Evolutionary conservation across 64 coral and sea anemone genomes (phyloP), one percentile per base, ranked within the genome.

Genomic region (Montipora cactus): DNA sequence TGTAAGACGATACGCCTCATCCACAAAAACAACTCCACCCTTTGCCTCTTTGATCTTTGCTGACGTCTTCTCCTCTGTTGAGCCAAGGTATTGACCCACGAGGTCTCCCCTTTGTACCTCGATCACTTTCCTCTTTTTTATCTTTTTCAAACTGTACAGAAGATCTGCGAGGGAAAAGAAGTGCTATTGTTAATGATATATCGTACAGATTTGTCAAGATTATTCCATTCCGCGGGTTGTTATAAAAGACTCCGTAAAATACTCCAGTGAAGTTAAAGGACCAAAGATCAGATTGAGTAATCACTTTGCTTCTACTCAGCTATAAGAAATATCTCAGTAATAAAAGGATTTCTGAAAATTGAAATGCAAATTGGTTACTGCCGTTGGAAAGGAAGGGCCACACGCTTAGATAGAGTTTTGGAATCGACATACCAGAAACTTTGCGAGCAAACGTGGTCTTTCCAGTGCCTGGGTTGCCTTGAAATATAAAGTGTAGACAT

Each of bases 361-460:
- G 37, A 37, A 37, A 37, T 37, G 37, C 37, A 37, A 37, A 37
- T 37, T 37, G 37, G 1, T 37, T 37, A 37, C 37, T 37, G 37
- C 37, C 37, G 37, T 37, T 28, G 37, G 37, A 37, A 37, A 37
- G 37, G 37, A 37, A 37, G 37, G 37, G 37, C 37, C 37, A 37
- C 37, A 37, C 37, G 37, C 37, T 37, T 37, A 37, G 37, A 37
- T 37, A 37, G 0, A 37, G 37, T 37, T 37, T 37, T 37, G 37
- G 1, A 37, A 37, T 37, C 37, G 37, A 37, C 37, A 68, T 79
- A 94, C 92, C 92, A 89, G 86, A 75, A 8, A 88, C 92, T 46
- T 77, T 64, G 20, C 92, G 87, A 49, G 92, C 75, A 64, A 93
- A 93, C 67, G 77, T 94, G 49, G 92, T 94, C 69, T 94, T 83